These are phyloP conservation scores for Conus betulinus DNA, from an alignment of 1,140 invertebrate genomes.

Conservation along the genomic window DNA sequence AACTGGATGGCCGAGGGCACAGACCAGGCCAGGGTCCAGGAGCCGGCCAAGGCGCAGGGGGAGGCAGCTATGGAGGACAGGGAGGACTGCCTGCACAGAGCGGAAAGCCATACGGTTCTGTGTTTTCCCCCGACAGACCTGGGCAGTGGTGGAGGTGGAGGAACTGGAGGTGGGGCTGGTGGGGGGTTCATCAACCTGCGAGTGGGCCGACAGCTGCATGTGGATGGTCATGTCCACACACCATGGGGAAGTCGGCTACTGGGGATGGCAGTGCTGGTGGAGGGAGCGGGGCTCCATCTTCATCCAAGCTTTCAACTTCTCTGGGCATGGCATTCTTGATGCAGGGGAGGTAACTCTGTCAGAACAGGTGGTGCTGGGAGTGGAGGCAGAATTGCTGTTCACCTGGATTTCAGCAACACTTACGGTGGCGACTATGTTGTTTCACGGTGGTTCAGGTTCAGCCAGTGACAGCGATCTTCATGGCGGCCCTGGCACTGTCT, in stretches of 20 bases:
- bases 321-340: slow-evolving; percentile 60
- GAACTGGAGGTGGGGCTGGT: slow-evolving; percentile 51
- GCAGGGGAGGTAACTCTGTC: slow-evolving; percentile 58
- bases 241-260: slow-evolving; percentile 45
- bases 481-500: slow-evolving; percentile 66
- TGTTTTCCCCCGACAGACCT: slow-evolving; percentile 60
- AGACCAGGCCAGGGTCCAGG: slow-evolving; percentile 48
- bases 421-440: slow-evolving; percentile 60
- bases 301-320: slow-evolving; percentile 62
- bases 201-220: slow-evolving; percentile 55
- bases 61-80: slow-evolving; percentile 63
- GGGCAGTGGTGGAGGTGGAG: slow-evolving; percentile 60
- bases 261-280: slow-evolving; percentile 50
- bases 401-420: slow-evolving; percentile 55
- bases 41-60: slow-evolving; percentile 41
- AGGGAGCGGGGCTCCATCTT: slow-evolving; percentile 65
- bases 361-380: slow-evolving; percentile 57
- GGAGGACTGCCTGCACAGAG: slow-evolving; percentile 45
- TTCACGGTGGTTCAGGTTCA: slow-evolving; percentile 55
- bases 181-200: slow-evolving; percentile 61
- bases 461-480: slow-evolving; percentile 13
- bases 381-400: slow-evolving; percentile 65
- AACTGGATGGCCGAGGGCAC: slow-evolving; percentile 55
- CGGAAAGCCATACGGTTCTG: slow-evolving; percentile 56
- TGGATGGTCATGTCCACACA: slow-evolving; percentile 60